Evolutionary conservation across 2,113 vertebrate species (phyloP).

Genomic region (Hydrolagus affinis): DNA sequence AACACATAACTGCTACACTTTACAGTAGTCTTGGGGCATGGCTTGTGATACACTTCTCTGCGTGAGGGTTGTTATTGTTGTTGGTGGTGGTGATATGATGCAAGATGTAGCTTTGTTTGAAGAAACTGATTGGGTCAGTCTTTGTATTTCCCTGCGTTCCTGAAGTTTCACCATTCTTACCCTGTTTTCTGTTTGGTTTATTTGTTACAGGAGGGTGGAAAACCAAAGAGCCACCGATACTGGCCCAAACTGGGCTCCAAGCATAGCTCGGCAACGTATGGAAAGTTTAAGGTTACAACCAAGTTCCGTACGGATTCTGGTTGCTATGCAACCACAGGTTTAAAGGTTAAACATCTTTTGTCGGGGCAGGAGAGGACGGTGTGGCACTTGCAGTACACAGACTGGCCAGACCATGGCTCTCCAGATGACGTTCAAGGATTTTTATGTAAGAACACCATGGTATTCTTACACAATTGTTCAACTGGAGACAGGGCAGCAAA

Average conservation of each 20-base stretch:
- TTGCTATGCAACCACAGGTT: constrained; percentile 71
- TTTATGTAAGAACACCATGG: constrained; percentile 62
- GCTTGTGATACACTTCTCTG: no score
- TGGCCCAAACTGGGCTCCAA: constrained; percentile 76
- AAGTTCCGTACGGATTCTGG: constrained; percentile 76
- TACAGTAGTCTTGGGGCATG: no score
- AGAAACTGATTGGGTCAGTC: not conserved
- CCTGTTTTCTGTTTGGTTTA: not conserved
- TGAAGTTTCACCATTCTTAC: not conserved
- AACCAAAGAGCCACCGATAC: constrained; percentile 70
- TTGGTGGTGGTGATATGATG: not conserved
- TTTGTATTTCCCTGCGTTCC: not conserved
- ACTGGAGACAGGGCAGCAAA: no score
- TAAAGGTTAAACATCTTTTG: constrained; percentile 74
- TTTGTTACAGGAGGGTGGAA: constrained; percentile 60
- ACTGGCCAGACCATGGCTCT: constrained; percentile 79
- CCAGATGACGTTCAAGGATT: constrained; percentile 87
- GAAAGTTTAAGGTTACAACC: constrained; percentile 76
- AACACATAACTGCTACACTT: no score
- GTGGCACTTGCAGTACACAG: constrained; percentile 75
- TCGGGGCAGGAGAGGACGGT: constrained; percentile 70
- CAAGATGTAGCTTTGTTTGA: not conserved
- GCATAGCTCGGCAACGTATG: constrained; percentile 72
- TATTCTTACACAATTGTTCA: not conserved
- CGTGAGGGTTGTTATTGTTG: not conserved